A percentile compares a stretch with the other conserved stretches of the same genome.
Evolutionary conservation across 2,888 invertebrate species (phyloP).

Genomic region (Eulithis prunata): DNA sequence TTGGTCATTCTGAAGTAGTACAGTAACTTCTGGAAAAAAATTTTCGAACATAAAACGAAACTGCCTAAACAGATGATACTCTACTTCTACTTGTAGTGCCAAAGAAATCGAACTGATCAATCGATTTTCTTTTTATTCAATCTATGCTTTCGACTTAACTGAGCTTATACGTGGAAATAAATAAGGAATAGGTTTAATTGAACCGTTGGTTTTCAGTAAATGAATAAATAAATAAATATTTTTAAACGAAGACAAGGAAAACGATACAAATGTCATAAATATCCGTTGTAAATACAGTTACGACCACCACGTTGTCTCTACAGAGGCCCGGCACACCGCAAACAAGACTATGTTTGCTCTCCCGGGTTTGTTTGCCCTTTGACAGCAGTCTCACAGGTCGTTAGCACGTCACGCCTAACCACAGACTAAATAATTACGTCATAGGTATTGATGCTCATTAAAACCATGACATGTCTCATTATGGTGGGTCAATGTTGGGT

Average conservation of each 20-base stretch:
- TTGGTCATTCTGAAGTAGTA: too few species aligned
- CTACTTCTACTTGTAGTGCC: too few species aligned
- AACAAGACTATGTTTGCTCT: slow-evolving; percentile 69
- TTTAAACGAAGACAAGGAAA: slow-evolving; percentile 5
- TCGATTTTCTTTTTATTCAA: too few species aligned
- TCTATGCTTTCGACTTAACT: too few species aligned
- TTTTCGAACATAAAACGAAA: too few species aligned
- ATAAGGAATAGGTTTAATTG: too few species aligned
- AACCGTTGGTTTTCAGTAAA: too few species aligned
- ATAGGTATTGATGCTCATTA: slow-evolving; percentile 27
- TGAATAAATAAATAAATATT: too few species aligned
- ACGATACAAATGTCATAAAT: slow-evolving; percentile 38
- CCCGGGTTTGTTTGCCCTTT: slow-evolving; percentile 75
- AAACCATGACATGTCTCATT: slow-evolving; percentile 20
- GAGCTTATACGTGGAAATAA: too few species aligned
- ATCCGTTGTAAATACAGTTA: slow-evolving; percentile 38
- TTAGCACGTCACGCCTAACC: slow-evolving; percentile 79
- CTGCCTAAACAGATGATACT: too few species aligned
- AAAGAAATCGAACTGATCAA: too few species aligned
- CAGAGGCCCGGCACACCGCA: slow-evolving; percentile 64
- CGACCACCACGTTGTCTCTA: slow-evolving; percentile 70
- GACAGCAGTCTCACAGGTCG: slow-evolving; percentile 83
- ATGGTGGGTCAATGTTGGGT: slow-evolving; percentile 26
- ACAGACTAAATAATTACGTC: slow-evolving; percentile 44
- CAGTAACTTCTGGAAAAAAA: too few species aligned